Evolutionary conservation across 2,888 invertebrate species (phyloP), one percentile per base, ranked within the genome.

Genomic region (Acanthococcus lagerstroemiae): DNA sequence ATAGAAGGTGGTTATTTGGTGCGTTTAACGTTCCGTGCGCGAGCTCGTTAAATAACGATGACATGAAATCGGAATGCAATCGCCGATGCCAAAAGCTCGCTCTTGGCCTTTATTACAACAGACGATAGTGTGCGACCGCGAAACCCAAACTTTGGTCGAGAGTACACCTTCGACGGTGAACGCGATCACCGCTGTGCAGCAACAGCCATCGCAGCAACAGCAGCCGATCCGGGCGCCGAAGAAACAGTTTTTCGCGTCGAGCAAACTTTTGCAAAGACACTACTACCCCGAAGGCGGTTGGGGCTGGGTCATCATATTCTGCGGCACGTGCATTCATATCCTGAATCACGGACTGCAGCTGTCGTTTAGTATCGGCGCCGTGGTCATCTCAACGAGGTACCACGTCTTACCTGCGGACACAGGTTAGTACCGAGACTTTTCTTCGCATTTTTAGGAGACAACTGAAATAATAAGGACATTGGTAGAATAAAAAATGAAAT

Each of bases 281-380:
- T 89, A 90, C 78, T 90, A 90, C 76, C 89, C 90, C 3, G 90
- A 90, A 78, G 89, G 89, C 3, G 89, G 89, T 15, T 90, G 90
- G 90, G 90, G 90, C 17, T 90, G 88, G 87, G 82, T 88, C 58
- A 82, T 90, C 67, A 83, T 86, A 55, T 80, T 83, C 61, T 87
- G 87, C 70, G 84, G 85, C 24, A 81, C 86, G 25, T 77, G 87
- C 67, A 86, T 87, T 22, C 86, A 90, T 74, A 77, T 87, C 60
- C 77, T 90, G 57, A 83, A 84, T 56, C 85, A 88, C 72, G 90
- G 90, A 6, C 77, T 89, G 63, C 89, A 89, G 74, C 80, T 87
- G 71, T 84, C 86, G 48, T 77, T 77, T 69, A 80, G 78, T 26
- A 73, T 65, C 27, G 17, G 26, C 5, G 27, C 19, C 24, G 12